Evolutionary conservation across 2,888 invertebrate genomes (phyloP).

Genomic region (Cactoblastis cactorum): DNA sequence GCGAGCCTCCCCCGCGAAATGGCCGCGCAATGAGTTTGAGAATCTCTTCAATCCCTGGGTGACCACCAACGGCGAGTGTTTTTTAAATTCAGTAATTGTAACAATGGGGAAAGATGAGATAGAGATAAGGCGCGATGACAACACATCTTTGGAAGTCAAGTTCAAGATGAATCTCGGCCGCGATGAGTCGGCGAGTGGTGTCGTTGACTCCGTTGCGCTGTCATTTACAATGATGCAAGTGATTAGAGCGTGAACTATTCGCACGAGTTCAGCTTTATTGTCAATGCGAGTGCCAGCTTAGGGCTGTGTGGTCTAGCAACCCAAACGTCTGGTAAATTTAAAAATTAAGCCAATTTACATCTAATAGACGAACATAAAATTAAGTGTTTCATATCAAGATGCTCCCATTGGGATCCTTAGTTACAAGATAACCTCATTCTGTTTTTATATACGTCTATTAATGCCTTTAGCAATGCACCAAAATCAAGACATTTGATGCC

Average conservation of each 20-base stretch:
- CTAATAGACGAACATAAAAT: too few relatives aligned
- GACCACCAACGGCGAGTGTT: too few relatives aligned
- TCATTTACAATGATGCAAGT: conserved; percentile 58
- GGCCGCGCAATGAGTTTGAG: neutral
- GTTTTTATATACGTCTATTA: too few relatives aligned
- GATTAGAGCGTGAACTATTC: conserved; percentile 58
- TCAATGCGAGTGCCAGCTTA: conserved; percentile 23
- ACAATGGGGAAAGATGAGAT: neutral
- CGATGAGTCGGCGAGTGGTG: conserved; percentile 53
- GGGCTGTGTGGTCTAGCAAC: conserved; percentile 18
- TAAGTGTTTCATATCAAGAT: too few relatives aligned
- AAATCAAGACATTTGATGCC: too few relatives aligned
- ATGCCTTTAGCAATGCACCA: too few relatives aligned
- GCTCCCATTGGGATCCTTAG: too few relatives aligned
- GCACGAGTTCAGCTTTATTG: conserved; percentile 47
- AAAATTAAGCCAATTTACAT: too few relatives aligned
- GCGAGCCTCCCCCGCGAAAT: too few relatives aligned
- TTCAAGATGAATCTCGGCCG: conserved; percentile 50
- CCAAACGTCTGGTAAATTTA: too few relatives aligned
- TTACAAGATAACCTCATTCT: too few relatives aligned
- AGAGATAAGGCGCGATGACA: neutral
- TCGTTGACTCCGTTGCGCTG: conserved; percentile 59
- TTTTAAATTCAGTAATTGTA: too few relatives aligned
- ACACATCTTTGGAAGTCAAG: conserved; percentile 19
- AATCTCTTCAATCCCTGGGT: neutral